Conservation (phyloP, 2,113 vertebrate species). For the Tursiops truncatus region DNA sequence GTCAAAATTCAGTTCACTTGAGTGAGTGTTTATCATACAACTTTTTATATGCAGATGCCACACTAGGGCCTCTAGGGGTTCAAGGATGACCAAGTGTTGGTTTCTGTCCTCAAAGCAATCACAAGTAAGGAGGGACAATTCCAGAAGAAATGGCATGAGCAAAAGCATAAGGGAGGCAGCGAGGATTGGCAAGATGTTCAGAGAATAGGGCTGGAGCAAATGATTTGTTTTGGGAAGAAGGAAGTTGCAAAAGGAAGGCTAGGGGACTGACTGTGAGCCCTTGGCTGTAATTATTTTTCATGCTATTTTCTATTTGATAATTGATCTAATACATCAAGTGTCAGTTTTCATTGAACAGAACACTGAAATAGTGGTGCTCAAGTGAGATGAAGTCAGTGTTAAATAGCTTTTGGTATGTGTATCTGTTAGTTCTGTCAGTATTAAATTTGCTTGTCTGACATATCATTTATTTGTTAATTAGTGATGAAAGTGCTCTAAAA, state of each 20-base stretch:
- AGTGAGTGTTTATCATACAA: neutral
- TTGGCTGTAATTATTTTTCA: slow-evolving; percentile 47
- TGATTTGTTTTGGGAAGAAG: slow-evolving; percentile 1
- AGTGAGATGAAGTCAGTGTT: slow-evolving; percentile 41
- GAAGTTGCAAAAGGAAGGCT: neutral
- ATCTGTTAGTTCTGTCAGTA: slow-evolving; percentile 52
- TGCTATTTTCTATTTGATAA: slow-evolving; percentile 41
- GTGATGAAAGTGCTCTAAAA: slow-evolving; percentile 57
- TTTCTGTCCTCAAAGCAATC: slow-evolving; percentile 36
- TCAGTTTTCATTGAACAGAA: slow-evolving; percentile 66
- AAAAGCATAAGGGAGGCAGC: neutral
- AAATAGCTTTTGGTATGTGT: slow-evolving; percentile 48
- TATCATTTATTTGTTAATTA: slow-evolving; percentile 64
- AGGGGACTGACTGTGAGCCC: neutral
- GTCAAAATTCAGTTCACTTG: neutral
- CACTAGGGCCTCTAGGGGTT: neutral
- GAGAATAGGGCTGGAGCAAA: neutral
- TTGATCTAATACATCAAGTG: slow-evolving; percentile 59
- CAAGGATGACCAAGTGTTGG: neutral
- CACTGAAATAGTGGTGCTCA: slow-evolving; percentile 42
- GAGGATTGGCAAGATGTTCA: neutral
- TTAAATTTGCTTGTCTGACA: slow-evolving; percentile 56
- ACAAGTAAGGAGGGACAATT: neutral
- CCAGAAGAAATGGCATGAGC: neutral
- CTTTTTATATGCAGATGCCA: neutral